Conservation (phyloP, 2,113 vertebrate genomes). For the Salvelinus sp. region DNA sequence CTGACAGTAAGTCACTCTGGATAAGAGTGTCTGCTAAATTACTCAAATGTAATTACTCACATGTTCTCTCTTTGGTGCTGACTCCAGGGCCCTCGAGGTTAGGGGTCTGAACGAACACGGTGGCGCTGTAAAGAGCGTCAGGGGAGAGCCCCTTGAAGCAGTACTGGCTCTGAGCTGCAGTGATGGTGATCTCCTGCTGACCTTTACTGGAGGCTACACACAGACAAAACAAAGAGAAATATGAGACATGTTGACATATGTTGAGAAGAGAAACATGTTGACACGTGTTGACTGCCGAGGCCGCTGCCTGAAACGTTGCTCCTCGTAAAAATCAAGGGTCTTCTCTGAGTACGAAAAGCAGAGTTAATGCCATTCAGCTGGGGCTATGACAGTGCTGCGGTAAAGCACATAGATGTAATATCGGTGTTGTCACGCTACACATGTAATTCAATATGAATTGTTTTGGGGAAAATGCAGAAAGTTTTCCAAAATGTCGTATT, state of each 20-base stretch:
- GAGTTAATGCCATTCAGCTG: background rate
- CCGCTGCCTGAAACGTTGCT: background rate
- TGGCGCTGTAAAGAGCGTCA: conserved; percentile 83
- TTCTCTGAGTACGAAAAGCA: background rate
- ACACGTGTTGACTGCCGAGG: background rate
- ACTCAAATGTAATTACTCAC: conserved; percentile 65
- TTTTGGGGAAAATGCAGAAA: conserved; percentile 11
- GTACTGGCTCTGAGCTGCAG: conserved; percentile 85
- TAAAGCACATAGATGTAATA: background rate
- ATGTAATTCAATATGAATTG: conserved; percentile 8
- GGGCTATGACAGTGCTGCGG: background rate
- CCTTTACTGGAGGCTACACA: conserved; percentile 72
- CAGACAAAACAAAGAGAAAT: background rate
- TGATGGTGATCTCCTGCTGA: conserved; percentile 92
- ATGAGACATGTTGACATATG: background rate
- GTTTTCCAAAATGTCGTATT: background rate
- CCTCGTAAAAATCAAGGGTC: background rate
- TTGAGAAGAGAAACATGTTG: background rate
- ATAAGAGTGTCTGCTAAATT: no score
- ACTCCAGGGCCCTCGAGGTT: conserved; percentile 93
- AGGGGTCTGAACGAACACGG: conserved; percentile 91
- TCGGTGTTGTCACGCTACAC: background rate
- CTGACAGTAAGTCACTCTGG: no score
- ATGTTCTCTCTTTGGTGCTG: conserved; percentile 79
- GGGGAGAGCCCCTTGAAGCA: conserved; percentile 91